Conservation (phyloP, 2,113 vertebrate genomes). For the mouse (Mus musculus) region GRCm39 chr19:33738001-33738500, state of each 20-base stretch:
- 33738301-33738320: neutral
- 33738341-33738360: neutral
- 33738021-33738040: neutral
- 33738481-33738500: neutral
- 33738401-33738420: neutral
- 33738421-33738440: too few species aligned
- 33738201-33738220: constrained; percentile 85
- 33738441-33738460: neutral
- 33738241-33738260: constrained; percentile 91
- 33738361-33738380: neutral
- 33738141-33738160: neutral
- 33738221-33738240: constrained; percentile 93
- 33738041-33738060: neutral
- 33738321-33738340: neutral
- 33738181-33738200: constrained; percentile 86
- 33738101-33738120: neutral
- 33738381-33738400: neutral
- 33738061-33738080: neutral
- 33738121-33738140: neutral
- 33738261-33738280: constrained; percentile 75
- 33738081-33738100: neutral
- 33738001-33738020: neutral
- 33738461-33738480: neutral
- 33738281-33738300: constrained; percentile 84
- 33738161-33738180: neutral